These are phyloP conservation scores for Cheilosia variabilis DNA, from an alignment of 2,888 invertebrate species.

Conservation along the genomic window DNA sequence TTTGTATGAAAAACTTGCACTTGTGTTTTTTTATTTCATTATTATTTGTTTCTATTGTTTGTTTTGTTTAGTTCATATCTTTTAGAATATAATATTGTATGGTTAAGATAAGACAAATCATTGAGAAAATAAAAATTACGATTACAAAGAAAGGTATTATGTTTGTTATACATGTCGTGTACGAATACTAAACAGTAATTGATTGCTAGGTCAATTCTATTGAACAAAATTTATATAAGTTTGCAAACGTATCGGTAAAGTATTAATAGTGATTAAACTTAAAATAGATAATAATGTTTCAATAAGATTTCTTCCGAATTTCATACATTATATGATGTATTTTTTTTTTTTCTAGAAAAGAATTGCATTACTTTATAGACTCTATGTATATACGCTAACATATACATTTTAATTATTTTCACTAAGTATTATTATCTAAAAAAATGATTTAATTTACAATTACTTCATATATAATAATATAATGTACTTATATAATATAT, in stretches of 20 bases:
- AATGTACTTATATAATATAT: slow-evolving; percentile 65
- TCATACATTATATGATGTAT: slow-evolving; percentile 35
- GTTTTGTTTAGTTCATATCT: slow-evolving; percentile 58
- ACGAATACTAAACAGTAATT: slow-evolving; percentile 28
- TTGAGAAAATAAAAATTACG: slow-evolving; percentile 24
- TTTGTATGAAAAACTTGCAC: slow-evolving; percentile 70
- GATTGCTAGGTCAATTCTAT: slow-evolving; percentile 27
- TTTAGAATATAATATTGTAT: slow-evolving; percentile 45
- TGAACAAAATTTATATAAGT: slow-evolving; percentile 22
- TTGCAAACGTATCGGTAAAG: slow-evolving; percentile 25
- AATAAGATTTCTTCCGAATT: slow-evolving; percentile 35
- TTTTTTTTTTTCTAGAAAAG: slow-evolving; percentile 48
- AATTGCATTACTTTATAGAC: slow-evolving; percentile 58
- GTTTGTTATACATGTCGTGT: slow-evolving; percentile 21
- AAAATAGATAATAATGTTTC: slow-evolving; percentile 2
- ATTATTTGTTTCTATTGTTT: slow-evolving; percentile 61
- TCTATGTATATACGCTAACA: slow-evolving; percentile 48
- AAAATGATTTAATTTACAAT: slow-evolving; percentile 64
- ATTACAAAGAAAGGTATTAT: slow-evolving; percentile 11
- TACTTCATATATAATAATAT: slow-evolving; percentile 56
- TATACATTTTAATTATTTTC: slow-evolving; percentile 61
- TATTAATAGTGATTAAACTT: slow-evolving; percentile 23
- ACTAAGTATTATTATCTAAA: slow-evolving; percentile 71
- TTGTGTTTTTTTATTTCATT: slow-evolving; percentile 55
- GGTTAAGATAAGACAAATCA: slow-evolving; percentile 30